phyloP scores from a whole-genome alignment of 1,140 invertebrate species.

The Drosophila guanche region DNA sequence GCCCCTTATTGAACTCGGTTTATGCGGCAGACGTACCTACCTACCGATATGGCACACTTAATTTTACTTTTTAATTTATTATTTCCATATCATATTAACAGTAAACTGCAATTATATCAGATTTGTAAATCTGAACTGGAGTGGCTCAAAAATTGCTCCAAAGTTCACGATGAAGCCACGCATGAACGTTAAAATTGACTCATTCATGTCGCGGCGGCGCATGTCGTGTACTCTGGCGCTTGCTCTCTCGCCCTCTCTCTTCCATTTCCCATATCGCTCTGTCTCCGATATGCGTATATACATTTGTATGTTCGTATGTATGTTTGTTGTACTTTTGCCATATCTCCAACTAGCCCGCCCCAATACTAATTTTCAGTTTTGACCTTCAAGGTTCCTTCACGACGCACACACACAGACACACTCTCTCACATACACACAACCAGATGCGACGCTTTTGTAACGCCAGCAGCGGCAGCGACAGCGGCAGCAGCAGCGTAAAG shows the following conservation, averaged over 20 bases:
- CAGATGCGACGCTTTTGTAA: constrained; percentile 11
- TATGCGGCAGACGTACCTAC: constrained; percentile 7
- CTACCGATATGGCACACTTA: not conserved
- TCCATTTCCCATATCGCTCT: not conserved
- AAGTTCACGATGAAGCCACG: not conserved
- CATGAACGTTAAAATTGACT: constrained; percentile 32
- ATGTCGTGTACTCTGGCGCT: not conserved
- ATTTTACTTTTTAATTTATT: no score
- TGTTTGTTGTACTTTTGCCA: constrained; percentile 16
- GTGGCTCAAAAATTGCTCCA: not conserved
- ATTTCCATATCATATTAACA: not conserved
- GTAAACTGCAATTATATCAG: no score
- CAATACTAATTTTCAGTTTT: constrained; percentile 82
- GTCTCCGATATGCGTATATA: no score
- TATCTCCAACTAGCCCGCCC: constrained; percentile 55
- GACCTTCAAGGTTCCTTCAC: constrained; percentile 84
- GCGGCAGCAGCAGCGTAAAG: constrained; percentile 43
- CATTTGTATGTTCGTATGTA: no score
- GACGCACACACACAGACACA: constrained; percentile 49
- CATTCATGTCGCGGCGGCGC: constrained; percentile 9
- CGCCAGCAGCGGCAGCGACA: constrained; percentile 23
- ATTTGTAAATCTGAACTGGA: no score
- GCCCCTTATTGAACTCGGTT: constrained; percentile 16
- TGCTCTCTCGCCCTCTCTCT: constrained; percentile 1
- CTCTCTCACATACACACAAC: constrained; percentile 37